Base-by-base conservation (phyloP, 1,140 invertebrate genomes). In the Coboldia fuscipes region DNA sequence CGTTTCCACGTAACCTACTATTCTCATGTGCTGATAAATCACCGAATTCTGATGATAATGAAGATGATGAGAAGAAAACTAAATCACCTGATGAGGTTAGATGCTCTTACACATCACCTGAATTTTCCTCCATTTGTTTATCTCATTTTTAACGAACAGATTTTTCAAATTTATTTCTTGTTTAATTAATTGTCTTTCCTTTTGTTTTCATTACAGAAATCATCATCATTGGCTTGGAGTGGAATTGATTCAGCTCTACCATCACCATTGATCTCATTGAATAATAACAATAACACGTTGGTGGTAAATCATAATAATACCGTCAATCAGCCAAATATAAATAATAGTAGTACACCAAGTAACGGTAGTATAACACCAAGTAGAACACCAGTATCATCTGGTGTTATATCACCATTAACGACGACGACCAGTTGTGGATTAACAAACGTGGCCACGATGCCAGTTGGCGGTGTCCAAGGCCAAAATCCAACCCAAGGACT, bases 401-500 rank as follows among this genome's bases (percentile, higher is more conserved):
- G 4, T 12, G 46, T 41, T 32, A 44, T 40, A 18, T 42, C 42
- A 40, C 47, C 45, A 33, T 12, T 32, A 27, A 24, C 28, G 12
- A 10, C 36, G 18, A 33, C 27, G n/a, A 33, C 12, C 12, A 21
- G 8, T 19, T 22, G 10, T 20, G 3, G 3, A n/a, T 13, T 9
- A 12, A 10, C 15, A 4, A 19, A 19, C 21, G 5, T 16, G 12
- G 10, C 27, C 12, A 19, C 30, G 2, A 55, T 55, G 52, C 52
- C 52, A 36, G 54, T 55, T 42, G 50, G 50, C 34, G 41, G 52
- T 18, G 63, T 56, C 45, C 66, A 58, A 50, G 61, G 61, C 51
- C 65, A 59, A 52, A 70, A 61, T 60, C 69, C 56, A 37, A 70
- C 70, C n/a, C 70, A 73, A 43, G 72, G 67, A 36, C 60, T 79